These are phyloP conservation scores for Perizoma flavofasciatum DNA, from an alignment of 2,888 invertebrate genomes.

Conservation along the genomic window DNA sequence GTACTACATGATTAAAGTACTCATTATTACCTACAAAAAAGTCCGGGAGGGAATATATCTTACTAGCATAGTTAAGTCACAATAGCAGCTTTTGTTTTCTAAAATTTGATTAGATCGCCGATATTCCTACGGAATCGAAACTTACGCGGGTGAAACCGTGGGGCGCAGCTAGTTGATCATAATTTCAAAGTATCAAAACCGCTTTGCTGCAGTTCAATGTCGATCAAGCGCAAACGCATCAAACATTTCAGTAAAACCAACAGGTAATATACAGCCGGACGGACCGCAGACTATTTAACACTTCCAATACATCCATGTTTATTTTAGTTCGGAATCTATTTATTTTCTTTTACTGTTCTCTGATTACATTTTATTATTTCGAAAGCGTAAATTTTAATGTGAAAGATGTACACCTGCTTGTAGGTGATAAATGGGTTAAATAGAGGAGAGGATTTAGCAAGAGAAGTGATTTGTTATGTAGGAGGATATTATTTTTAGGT, in stretches of 20 bases:
- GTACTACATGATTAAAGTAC: too few species aligned
- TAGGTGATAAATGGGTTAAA: constrained; percentile 29
- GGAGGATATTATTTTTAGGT: constrained; percentile 11
- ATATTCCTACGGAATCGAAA: too few species aligned
- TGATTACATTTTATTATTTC: constrained; percentile 74
- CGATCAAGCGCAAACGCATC: constrained; percentile 76
- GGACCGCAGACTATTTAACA: constrained; percentile 32
- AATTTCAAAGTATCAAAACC: constrained; percentile 49
- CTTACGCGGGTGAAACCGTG: too few species aligned
- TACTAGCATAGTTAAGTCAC: too few species aligned
- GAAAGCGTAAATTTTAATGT: constrained; percentile 36
- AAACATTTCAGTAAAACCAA: constrained; percentile 77
- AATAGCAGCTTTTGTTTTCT: too few species aligned
- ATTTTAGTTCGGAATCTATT: constrained; percentile 70
- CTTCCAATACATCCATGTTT: constrained; percentile 60
- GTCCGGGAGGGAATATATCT: too few species aligned
- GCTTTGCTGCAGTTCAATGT: constrained; percentile 43
- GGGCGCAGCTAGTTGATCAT: too few species aligned
- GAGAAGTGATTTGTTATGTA: constrained; percentile 19
- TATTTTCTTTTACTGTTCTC: constrained; percentile 61
- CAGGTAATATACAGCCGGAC: constrained; percentile 74
- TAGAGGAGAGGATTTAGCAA: constrained; percentile 24
- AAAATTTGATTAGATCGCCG: too few species aligned
- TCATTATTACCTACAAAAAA: too few species aligned
- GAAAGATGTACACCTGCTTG: constrained; percentile 40